Evolutionary conservation across 2,113 vertebrate genomes (phyloP), one percentile per base, ranked within the genome.

Genomic region (Urocitellus parryii): DNA sequence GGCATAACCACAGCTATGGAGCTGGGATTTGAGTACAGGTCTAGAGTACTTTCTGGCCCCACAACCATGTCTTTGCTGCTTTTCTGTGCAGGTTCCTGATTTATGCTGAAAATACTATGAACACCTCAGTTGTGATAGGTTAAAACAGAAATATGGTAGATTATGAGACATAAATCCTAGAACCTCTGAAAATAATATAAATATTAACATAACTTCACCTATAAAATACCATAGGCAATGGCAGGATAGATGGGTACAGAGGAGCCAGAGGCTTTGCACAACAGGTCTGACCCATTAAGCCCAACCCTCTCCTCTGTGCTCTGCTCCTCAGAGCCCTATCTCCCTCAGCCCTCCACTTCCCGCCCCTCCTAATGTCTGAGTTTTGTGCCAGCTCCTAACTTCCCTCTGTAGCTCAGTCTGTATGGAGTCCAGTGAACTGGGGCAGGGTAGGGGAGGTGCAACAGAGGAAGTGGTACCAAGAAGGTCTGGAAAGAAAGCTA

Each of bases 91-190:
- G 45, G 16, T 83, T 81, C 29, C 92, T 92, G 48, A 10, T 92
- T 96, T 97, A 34, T 61, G 29, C 58, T 70, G 58, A 84, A 92
- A 34, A 80, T 81, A 29, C 20, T 39, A 3, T 78, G 70, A 92
- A 76, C 39, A 86, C 87, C 51, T 94, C 68, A 94, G 42, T 45
- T 74, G 20, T 88, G 63, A 72, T 13, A 86, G 42, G 5, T 63
- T 18, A 85, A 88, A 88, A 91, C 58, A 53, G 25, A 79, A 45
- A 29, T 58, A 42, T 18, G 42, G 34, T 53, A 86, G 56, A 42
- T n/a, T 42, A 5, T 93, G 90, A 93, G 70, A 83, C 8, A 34
- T 88, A 65, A 67, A 73, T 51, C 65, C 8, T 88, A 73, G 45
- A 39, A 68, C 34, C 17, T 61, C 51, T 76, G 22, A 42, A 77